Percentiles rank a stretch among this genome's conserved stretches.
phyloP scores from a whole-genome alignment of 2,888 invertebrate species.

The Cyrtodaria siliqua region DNA sequence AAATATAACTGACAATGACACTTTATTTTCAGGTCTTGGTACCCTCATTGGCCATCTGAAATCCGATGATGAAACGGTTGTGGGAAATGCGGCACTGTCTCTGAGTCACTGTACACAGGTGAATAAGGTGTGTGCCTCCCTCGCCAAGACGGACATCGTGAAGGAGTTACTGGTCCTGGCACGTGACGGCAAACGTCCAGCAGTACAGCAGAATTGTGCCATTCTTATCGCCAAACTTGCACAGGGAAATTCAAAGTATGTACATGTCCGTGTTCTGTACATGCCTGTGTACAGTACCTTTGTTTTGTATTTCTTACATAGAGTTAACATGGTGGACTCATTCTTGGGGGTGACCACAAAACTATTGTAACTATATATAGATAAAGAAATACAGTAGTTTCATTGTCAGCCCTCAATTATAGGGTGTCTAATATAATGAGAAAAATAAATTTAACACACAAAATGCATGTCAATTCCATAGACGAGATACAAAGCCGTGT shows the following conservation, averaged over 20 bases:
- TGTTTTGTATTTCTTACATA: too few species aligned
- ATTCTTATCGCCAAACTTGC: slow-evolving; percentile 84
- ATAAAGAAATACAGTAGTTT: too few species aligned
- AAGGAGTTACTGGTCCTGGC: slow-evolving; percentile 82
- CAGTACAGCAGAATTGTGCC: slow-evolving; percentile 84
- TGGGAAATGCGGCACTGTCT: slow-evolving; percentile 84
- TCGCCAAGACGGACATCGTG: slow-evolving; percentile 83
- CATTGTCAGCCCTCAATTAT: neutral
- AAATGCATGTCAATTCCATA: too few species aligned
- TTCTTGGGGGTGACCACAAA: too few species aligned
- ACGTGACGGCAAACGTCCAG: slow-evolving; percentile 77
- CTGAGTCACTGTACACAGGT: slow-evolving; percentile 81
- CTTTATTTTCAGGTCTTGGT: slow-evolving; percentile 77
- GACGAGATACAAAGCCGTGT: too few species aligned
- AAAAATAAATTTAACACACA: too few species aligned
- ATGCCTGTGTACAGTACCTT: too few species aligned
- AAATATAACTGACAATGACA: too few species aligned
- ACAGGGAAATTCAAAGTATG: slow-evolving; percentile 80
- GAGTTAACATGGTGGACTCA: too few species aligned
- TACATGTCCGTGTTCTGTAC: neutral
- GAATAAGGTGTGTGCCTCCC: slow-evolving; percentile 71
- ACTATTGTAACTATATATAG: too few species aligned
- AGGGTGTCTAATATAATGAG: neutral
- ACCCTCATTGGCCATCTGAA: slow-evolving; percentile 74
- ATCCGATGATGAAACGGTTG: slow-evolving; percentile 76